A percentile compares a stretch with the other conserved stretches of the same genome.
Evolutionary conservation across 2,113 vertebrate genomes (phyloP).

Genomic region (Heteronetta atricapilla): DNA sequence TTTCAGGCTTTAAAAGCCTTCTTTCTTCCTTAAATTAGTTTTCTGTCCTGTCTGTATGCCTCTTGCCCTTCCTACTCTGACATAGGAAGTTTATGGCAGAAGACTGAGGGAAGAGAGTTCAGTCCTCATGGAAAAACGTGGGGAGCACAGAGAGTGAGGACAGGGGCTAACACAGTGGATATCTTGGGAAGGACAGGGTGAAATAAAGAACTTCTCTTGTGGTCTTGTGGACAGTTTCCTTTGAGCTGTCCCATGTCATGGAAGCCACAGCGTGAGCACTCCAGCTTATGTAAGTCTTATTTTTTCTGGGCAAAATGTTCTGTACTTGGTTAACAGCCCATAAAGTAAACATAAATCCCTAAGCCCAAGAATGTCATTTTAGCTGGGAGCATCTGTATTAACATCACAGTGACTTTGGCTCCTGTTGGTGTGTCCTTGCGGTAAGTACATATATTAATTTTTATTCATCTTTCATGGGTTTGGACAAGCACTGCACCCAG

Average conservation of each 20-base stretch:
- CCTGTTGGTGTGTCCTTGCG: constrained; percentile 26
- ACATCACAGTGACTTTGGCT: constrained; percentile 25
- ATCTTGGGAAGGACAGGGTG: not conserved
- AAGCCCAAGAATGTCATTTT: constrained; percentile 15
- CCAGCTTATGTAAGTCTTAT: not conserved
- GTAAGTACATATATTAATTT: constrained; percentile 22
- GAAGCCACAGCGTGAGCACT: not conserved
- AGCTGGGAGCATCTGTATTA: constrained; percentile 3
- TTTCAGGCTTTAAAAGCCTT: not conserved
- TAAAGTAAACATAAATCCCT: constrained; percentile 39
- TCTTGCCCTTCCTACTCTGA: not conserved
- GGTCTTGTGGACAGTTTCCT: not conserved
- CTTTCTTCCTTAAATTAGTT: not conserved
- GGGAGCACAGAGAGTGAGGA: no score
- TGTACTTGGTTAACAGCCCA: constrained; percentile 17
- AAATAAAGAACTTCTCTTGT: not conserved
- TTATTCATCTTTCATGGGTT: constrained; percentile 33
- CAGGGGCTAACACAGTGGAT: not conserved
- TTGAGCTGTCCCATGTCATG: not conserved
- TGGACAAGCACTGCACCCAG: not conserved
- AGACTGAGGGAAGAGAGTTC: not conserved
- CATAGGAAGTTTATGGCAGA: not conserved
- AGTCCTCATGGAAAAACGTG: not conserved
- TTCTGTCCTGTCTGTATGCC: fast-evolving
- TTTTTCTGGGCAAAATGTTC: not conserved